Evolutionary conservation across 2,888 invertebrate species (phyloP).

Genomic region (Eulithis prunata): DNA sequence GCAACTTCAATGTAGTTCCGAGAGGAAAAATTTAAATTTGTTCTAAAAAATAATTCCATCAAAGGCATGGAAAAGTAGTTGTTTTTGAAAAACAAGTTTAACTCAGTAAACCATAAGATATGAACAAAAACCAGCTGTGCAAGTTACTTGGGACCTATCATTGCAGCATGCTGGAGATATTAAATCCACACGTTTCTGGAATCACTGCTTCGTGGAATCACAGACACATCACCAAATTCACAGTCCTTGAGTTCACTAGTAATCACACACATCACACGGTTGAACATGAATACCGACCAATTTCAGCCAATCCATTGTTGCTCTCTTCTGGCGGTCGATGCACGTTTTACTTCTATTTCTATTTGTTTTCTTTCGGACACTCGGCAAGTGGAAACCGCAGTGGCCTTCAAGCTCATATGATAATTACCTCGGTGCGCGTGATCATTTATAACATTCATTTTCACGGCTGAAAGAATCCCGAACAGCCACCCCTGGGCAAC

Average conservation of each 20-base stretch:
- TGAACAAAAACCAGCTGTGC: constrained; percentile 1
- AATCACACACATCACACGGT: constrained; percentile 51
- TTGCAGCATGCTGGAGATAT: constrained; percentile 9
- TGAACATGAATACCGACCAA: constrained; percentile 75
- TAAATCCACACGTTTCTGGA: constrained; percentile 26
- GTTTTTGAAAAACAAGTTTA: too few relatives aligned
- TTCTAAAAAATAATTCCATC: too few relatives aligned
- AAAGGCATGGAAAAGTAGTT: too few relatives aligned
- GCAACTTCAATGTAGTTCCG: too few relatives aligned
- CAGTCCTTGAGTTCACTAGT: constrained; percentile 47
- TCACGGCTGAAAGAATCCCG: constrained; percentile 78
- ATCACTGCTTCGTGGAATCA: constrained; percentile 20
- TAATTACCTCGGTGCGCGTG: constrained; percentile 71
- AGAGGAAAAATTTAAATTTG: too few relatives aligned
- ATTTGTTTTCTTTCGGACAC: constrained; percentile 47
- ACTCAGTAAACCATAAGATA: too few relatives aligned
- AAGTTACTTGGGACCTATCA: constrained; percentile 21
- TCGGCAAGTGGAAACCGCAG: constrained; percentile 63
- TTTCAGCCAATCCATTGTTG: constrained; percentile 81
- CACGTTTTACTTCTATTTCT: constrained; percentile 42
- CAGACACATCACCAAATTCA: constrained; percentile 42
- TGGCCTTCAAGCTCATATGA: constrained; percentile 78
- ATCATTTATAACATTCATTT: constrained; percentile 84
- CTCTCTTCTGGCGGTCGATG: constrained; percentile 47
- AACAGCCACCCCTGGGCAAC: constrained; percentile 32